These are phyloP conservation scores for Vanessa cardui DNA, from an alignment of 2,888 invertebrate species.

Conservation along the genomic window DNA sequence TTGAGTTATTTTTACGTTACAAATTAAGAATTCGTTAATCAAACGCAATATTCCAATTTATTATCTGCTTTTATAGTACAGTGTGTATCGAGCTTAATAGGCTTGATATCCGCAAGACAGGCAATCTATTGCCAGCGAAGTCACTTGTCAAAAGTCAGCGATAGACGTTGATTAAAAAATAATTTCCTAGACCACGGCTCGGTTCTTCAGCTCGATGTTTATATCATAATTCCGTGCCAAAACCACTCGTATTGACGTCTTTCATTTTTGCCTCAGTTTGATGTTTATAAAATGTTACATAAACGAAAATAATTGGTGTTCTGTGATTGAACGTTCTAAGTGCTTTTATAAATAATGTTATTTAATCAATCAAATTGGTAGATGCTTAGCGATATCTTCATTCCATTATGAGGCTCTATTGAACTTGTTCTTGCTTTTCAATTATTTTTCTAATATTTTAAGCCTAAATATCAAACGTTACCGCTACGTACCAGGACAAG, in stretches of 20 bases:
- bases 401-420: too few species aligned
- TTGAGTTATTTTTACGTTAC: too few species aligned
- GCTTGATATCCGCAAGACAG: slow-evolving; percentile 34
- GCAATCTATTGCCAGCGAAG: slow-evolving; percentile 38
- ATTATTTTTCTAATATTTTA: too few species aligned
- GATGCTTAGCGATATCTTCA: too few species aligned
- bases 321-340: too few species aligned
- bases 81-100: slow-evolving; percentile 25
- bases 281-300: not conserved
- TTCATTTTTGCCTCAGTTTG: slow-evolving; percentile 1
- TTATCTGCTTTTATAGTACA: not conserved
- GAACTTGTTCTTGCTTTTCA: too few species aligned
- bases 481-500: too few species aligned
- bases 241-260: not conserved
- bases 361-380: too few species aligned
- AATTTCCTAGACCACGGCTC: slow-evolving; percentile 28
- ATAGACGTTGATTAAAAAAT: slow-evolving; percentile 39
- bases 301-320: not conserved
- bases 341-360: too few species aligned
- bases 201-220: slow-evolving; percentile 31
- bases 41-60: too few species aligned
- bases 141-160: slow-evolving; percentile 33
- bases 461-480: too few species aligned
- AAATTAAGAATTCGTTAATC: too few species aligned
- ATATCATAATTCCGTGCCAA: slow-evolving; percentile 14